phyloP scores from a whole-genome alignment of 2,888 invertebrate genomes.

The Branchellion lobata region DNA sequence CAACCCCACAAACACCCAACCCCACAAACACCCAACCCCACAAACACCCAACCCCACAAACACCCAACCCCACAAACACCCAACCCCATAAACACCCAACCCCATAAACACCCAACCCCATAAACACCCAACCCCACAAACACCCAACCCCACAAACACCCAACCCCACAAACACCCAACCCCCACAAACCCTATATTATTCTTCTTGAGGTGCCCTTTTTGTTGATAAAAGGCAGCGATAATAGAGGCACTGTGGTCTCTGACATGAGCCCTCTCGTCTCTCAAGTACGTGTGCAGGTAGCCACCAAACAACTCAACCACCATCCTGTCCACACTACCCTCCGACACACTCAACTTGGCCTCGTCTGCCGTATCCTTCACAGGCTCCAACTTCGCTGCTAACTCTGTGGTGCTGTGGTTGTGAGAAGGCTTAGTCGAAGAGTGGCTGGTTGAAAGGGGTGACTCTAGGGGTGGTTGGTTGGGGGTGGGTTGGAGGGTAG shows the following conservation, averaged over 20 bases:
- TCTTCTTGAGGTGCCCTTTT: slow-evolving; percentile 88
- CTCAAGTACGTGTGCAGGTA: slow-evolving; percentile 71
- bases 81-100: no score
- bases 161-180: no score
- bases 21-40: no score
- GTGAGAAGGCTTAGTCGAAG: no score
- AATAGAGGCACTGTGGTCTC: slow-evolving; percentile 74
- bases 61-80: no score
- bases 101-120: no score
- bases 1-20: no score
- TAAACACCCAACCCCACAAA: neutral
- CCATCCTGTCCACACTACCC: slow-evolving; percentile 71
- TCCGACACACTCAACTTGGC: neutral
- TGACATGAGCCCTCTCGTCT: slow-evolving; percentile 65
- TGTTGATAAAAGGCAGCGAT: slow-evolving; percentile 84
- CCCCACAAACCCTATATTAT: slow-evolving; percentile 80
- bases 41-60: no score
- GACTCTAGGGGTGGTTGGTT: no score
- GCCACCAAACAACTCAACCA: slow-evolving; percentile 77
- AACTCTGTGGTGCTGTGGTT: neutral
- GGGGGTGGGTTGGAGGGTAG: no score
- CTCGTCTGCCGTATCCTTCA: neutral
- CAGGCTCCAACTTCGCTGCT: neutral
- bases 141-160: slow-evolving; percentile 65
- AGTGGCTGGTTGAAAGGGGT: no score